phyloP scores from a whole-genome alignment of 2,797 vertebrate genomes.

The Anabacerthia variegaticeps region DNA sequence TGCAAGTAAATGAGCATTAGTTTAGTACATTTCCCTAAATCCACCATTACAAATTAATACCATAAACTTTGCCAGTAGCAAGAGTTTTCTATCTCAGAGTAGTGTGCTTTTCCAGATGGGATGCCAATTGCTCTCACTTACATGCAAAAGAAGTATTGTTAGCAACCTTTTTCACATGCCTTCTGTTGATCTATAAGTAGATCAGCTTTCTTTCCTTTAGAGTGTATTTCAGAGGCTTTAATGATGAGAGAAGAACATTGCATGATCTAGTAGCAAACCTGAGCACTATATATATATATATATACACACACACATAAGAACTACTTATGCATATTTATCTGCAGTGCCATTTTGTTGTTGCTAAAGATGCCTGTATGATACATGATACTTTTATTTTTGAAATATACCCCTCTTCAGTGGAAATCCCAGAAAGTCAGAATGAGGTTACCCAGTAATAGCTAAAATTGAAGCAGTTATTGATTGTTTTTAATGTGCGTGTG shows the following conservation, averaged over 20 bases:
- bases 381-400: not conserved
- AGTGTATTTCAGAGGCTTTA: not conserved
- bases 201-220: not conserved
- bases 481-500: not conserved
- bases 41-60: constrained; percentile 67
- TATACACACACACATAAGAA: not conserved
- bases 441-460: not conserved
- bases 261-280: not conserved
- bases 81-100: constrained; percentile 27
- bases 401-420: not conserved
- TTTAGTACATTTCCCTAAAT: constrained; percentile 55
- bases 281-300: not conserved
- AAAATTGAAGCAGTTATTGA: not conserved
- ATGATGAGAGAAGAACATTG: not conserved
- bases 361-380: not conserved
- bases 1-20: constrained; percentile 58
- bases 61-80: constrained; percentile 23
- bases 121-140: constrained; percentile 27
- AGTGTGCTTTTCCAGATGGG: constrained; percentile 7
- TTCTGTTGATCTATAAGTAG: constrained; percentile 24
- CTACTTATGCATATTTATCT: not conserved
- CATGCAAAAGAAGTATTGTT: constrained; percentile 8
- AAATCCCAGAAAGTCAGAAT: not conserved
- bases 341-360: not conserved
- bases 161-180: constrained; percentile 12